Base-by-base conservation (phyloP, 2,888 invertebrate species). In the Ellobium chinense region DNA sequence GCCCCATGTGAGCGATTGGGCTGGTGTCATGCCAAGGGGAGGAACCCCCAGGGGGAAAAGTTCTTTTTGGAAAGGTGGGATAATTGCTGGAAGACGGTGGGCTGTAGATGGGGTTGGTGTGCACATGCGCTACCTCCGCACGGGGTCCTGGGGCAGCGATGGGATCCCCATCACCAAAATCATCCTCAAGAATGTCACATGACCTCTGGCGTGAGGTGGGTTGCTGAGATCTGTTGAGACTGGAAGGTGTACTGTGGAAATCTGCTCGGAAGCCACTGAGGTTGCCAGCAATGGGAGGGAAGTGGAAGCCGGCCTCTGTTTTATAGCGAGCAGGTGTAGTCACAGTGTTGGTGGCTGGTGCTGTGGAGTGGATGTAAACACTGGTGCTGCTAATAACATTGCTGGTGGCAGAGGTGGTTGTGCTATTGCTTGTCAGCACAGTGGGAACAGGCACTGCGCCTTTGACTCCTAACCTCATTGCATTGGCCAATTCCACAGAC, bases 401-500 rank as follows among this genome's bases (percentile, higher is more conserved):
- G 36, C 18, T 36, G 68, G 21, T 46, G 65, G 21, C 39, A 63
- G 27, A 3, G 21, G 39, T 36, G 63, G 3, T 62, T 12, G 14
- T 5, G 56, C 5, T 14, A 18, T 21, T 36, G 46, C 31, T 21
- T 27, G 62, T 21, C 24, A 62, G 5, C 29, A 46, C 60, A 12
- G 63, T 31, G 27, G 63, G 24, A 7, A n/a, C 4, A 27, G 46
- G n/a, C 31, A 21, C 9, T 14, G 58, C 21, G 27, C 12, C 31
- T 39, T 56, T 34, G 9, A 7, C 27, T 24, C 14, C 58, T 14
- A 58, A 65, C 12, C n/a, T 12, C 27, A 24, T 60, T 21, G 81
- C 81, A 34, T 58, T 24, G 2, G 81, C 78, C 54, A 83, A 58
- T 36, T 83, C 83, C 39, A 63, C 70, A 18, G 81, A 83, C 39